Evolutionary conservation across 1,140 invertebrate species (phyloP).

Genomic region (Drosophila ananassae): DNA sequence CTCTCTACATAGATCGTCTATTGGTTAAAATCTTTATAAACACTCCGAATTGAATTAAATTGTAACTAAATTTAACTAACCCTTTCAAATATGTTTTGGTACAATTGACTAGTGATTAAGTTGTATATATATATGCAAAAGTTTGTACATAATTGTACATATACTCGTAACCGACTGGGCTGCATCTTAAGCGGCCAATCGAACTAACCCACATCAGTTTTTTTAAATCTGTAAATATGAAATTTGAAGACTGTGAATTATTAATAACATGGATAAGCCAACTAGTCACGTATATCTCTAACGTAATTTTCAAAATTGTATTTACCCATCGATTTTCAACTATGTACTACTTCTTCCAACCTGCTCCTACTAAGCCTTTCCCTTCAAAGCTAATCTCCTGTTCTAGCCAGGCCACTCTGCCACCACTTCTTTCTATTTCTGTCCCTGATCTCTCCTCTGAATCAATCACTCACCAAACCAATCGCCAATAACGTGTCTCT

Average conservation of each 20-base stretch:
- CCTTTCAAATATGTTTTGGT: constrained; percentile 71
- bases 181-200: constrained; percentile 35
- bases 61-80: constrained; percentile 82
- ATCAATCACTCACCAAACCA: constrained; percentile 57
- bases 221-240: constrained; percentile 71
- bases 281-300: constrained; percentile 50
- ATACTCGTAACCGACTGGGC: constrained; percentile 52
- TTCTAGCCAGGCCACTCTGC: constrained; percentile 49
- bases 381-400: constrained; percentile 53
- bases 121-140: constrained; percentile 81
- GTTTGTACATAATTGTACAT: constrained; percentile 73
- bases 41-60: constrained; percentile 56
- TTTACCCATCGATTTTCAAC: constrained; percentile 47
- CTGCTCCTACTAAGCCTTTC: constrained; percentile 29
- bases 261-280: constrained; percentile 62
- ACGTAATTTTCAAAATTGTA: constrained; percentile 74
- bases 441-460: constrained; percentile 29
- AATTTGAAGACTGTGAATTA: constrained; percentile 73
- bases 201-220: constrained; percentile 49
- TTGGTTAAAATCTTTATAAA: constrained; percentile 68
- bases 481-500: constrained; percentile 80
- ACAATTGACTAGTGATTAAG: constrained; percentile 74
- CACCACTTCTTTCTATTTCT: constrained; percentile 1
- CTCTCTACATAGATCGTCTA: constrained; percentile 69
- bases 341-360: constrained; percentile 36